A percentile compares a stretch with the other conserved stretches of the same genome.
These are phyloP conservation scores for Acronicta psi DNA, from an alignment of 2,888 invertebrate species.

Conservation along the genomic window DNA sequence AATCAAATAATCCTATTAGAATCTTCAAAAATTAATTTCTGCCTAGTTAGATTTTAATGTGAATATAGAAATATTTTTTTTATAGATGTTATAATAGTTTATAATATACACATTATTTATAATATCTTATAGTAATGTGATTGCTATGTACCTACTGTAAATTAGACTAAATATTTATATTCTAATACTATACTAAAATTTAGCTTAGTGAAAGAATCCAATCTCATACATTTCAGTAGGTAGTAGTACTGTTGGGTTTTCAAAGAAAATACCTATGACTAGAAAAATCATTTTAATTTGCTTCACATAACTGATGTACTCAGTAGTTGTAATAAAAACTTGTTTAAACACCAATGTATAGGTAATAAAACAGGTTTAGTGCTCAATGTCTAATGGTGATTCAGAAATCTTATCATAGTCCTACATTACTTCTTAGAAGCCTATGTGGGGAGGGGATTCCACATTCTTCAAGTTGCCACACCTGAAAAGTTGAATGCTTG, in stretches of 20 bases:
- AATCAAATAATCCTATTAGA: slow-evolving; percentile 57
- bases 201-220: background rate
- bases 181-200: background rate
- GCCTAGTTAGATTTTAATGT: background rate
- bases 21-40: slow-evolving; percentile 45
- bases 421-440: slow-evolving; percentile 38
- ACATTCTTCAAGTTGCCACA: slow-evolving; percentile 42
- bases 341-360: slow-evolving; percentile 24
- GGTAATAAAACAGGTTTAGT: slow-evolving; percentile 42
- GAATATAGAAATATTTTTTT: no score
- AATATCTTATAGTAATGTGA: no score
- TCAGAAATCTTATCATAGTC: slow-evolving; percentile 49
- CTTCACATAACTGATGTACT: slow-evolving; percentile 8
- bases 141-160: no score
- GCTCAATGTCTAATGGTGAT: slow-evolving; percentile 32
- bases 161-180: no score
- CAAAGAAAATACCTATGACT: slow-evolving; percentile 1
- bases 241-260: no score
- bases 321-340: slow-evolving; percentile 17
- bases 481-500: slow-evolving; percentile 39
- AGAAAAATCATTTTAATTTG: slow-evolving; percentile 1
- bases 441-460: slow-evolving; percentile 26
- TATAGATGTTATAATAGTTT: no score
- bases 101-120: no score
- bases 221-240: background rate